Base-by-base conservation (phyloP, 2,113 vertebrate genomes). In the Peucedramus taeniatus region DNA sequence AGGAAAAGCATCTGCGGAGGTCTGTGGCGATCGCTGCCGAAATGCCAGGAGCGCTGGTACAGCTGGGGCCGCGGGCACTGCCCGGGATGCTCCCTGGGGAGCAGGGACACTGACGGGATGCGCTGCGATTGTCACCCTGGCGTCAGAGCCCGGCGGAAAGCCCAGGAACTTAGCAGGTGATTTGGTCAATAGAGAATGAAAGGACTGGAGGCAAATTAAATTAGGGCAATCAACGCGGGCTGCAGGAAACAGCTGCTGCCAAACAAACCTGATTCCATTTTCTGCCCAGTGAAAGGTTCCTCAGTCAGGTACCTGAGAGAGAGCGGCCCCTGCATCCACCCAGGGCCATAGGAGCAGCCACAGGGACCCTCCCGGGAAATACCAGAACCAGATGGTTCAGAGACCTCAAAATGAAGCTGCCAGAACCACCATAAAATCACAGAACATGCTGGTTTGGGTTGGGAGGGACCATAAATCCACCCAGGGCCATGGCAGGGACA, bases 61-160 rank as follows among this genome's bases (percentile, higher is more conserved):
- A 63, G n/a, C 68, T 4, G 18, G 0, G 23, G 7, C 64, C n/a
- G 87, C 60, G 31, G 60, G 33, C 2, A 0, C n/a, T 70, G 15
- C 76, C 74, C 21, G 31, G 56, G 80, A 30, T 24, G 31, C 2
- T 26, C 68, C 63, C 39, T 14, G 81, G 54, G 54, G 54, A 60
- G 44, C 53, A 24, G 66, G 39, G 69, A 37, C 79, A 23, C 31
- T 27, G 70, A 39, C 64, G 88, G 3, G 77, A 72, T 8, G 31
- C 64, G 50, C 69, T 61, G 54, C 64, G 24, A 9, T 15, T n/a
- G 68, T 13, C 15, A 10, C 69, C 89, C 89, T 78, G 87, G 80
- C 89, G 87, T 86, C 94, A 93, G 37, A 75, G 80, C 61, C 83
- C 89, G 28, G 89, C 86, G 68, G 40, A 90, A 23, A 12, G n/a